Evolutionary conservation across 1,140 invertebrate genomes (phyloP).

Genomic region (Drosophila prosaltans): DNA sequence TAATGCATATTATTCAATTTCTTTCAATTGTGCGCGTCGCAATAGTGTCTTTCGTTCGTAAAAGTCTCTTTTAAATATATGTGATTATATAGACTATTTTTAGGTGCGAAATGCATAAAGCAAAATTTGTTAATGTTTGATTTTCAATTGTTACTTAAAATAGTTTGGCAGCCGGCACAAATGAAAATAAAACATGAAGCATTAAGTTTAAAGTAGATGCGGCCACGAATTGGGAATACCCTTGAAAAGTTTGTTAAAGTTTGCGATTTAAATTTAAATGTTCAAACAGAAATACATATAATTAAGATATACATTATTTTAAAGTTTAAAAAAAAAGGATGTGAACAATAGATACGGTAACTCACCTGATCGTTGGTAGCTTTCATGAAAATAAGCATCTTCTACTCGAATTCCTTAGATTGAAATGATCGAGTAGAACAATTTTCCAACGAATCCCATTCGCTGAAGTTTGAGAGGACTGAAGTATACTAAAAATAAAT

Average conservation of each 20-base stretch:
- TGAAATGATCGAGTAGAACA: no score
- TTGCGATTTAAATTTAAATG: no score
- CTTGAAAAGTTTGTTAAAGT: not conserved
- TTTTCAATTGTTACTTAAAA: slow-evolving; percentile 45
- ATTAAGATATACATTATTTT: no score
- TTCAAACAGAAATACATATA: no score
- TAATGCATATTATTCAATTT: slow-evolving; percentile 46
- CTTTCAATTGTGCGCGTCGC: slow-evolving; percentile 28
- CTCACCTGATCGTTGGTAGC: no score
- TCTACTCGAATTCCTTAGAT: no score
- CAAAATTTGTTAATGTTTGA: slow-evolving; percentile 36
- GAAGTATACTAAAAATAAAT: no score
- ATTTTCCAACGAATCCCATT: no score
- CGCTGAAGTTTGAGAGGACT: no score
- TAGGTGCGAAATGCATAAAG: slow-evolving; percentile 35
- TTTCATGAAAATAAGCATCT: no score
- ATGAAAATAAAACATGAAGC: not conserved
- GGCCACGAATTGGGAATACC: slow-evolving; percentile 2
- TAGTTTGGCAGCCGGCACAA: slow-evolving; percentile 40
- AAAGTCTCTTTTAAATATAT: not conserved
- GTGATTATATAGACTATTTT: slow-evolving; percentile 40
- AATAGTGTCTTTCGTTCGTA: slow-evolving; percentile 27
- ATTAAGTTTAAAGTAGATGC: not conserved
- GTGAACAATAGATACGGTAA: no score
- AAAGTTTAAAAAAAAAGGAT: no score